These are phyloP conservation scores for Tretioscincus oriximinensis DNA, from an alignment of 2,113 vertebrate genomes.

Conservation along the genomic window DNA sequence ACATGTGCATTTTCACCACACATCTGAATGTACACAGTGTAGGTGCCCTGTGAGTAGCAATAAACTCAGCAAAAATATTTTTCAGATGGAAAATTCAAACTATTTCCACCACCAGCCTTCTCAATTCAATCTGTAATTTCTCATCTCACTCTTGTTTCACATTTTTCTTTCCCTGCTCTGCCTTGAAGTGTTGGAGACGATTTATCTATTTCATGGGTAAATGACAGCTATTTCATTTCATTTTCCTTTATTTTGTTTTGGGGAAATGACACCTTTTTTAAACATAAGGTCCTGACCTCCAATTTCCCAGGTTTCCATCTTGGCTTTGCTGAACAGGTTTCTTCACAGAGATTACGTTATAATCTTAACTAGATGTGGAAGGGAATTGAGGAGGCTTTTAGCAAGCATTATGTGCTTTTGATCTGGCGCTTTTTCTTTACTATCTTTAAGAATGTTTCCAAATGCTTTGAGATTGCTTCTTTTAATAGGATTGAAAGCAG, in stretches of 20 bases:
- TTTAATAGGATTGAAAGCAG: conserved; percentile 62
- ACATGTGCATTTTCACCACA: too few relatives aligned
- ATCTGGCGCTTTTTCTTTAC: conserved; percentile 54
- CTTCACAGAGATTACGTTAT: conserved; percentile 54
- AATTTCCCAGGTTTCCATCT: conserved; percentile 37
- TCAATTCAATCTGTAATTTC: conserved; percentile 33
- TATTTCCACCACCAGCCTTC: too few relatives aligned
- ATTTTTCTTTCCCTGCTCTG: background rate
- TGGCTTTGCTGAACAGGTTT: conserved; percentile 43
- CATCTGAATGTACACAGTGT: too few relatives aligned
- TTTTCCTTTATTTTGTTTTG: background rate
- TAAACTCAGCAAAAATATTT: accelerated
- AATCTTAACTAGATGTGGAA: conserved; percentile 65
- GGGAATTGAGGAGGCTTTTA: conserved; percentile 55
- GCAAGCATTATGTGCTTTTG: conserved; percentile 55
- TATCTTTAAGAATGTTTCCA: conserved; percentile 55
- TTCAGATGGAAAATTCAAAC: too few relatives aligned
- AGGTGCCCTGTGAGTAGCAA: too few relatives aligned
- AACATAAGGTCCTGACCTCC: conserved; percentile 23
- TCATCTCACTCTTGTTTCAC: conserved; percentile 2
- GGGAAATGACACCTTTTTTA: conserved; percentile 46
- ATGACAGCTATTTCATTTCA: conserved; percentile 26
- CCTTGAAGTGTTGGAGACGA: conserved; percentile 14
- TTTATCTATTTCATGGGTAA: conserved; percentile 34
- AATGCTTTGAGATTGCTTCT: conserved; percentile 51